Evolutionary conservation across 35 echinoderm and acorn worm species (phyloP).

Genomic region (Hemicentrotus pulcherrimus): DNA sequence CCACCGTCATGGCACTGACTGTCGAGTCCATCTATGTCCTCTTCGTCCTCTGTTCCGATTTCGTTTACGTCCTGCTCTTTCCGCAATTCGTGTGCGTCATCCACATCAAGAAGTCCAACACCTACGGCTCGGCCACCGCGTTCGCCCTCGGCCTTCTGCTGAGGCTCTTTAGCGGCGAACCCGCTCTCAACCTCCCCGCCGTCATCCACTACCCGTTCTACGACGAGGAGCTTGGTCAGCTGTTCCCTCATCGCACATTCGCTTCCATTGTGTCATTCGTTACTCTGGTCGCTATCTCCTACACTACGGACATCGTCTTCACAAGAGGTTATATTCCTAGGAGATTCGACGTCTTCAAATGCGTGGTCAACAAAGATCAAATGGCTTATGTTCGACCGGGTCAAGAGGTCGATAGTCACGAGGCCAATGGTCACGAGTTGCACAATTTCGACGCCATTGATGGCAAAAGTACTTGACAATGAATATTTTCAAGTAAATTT

Average conservation of each 20-base stretch:
- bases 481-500: no score
- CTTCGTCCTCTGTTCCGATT: slow-evolving; percentile 90
- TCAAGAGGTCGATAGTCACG: not conserved
- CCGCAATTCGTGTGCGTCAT: slow-evolving; percentile 87
- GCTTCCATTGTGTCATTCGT: slow-evolving; percentile 61
- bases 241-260: slow-evolving; percentile 85
- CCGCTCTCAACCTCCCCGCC: slow-evolving; percentile 53
- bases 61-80: slow-evolving; percentile 86
- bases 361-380: slow-evolving; percentile 24
- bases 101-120: slow-evolving; percentile 81
- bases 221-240: slow-evolving; percentile 55
- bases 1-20: slow-evolving; percentile 70
- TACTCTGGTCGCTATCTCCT: slow-evolving; percentile 71
- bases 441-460: not conserved
- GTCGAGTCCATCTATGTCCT: slow-evolving; percentile 82
- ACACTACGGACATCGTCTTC: slow-evolving; percentile 64
- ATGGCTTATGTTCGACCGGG: not conserved
- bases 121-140: slow-evolving; percentile 73
- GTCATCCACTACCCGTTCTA: slow-evolving; percentile 80
- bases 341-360: slow-evolving; percentile 71
- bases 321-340: slow-evolving; percentile 33
- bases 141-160: slow-evolving; percentile 80
- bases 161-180: slow-evolving; percentile 71
- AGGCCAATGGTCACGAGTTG: not conserved
- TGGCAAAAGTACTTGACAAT: not conserved